A percentile compares a stretch with the other conserved stretches of the same genome.
These are phyloP conservation scores for Artibeus lituratus DNA, from an alignment of 2,797 vertebrate species.

Conservation along the genomic window DNA sequence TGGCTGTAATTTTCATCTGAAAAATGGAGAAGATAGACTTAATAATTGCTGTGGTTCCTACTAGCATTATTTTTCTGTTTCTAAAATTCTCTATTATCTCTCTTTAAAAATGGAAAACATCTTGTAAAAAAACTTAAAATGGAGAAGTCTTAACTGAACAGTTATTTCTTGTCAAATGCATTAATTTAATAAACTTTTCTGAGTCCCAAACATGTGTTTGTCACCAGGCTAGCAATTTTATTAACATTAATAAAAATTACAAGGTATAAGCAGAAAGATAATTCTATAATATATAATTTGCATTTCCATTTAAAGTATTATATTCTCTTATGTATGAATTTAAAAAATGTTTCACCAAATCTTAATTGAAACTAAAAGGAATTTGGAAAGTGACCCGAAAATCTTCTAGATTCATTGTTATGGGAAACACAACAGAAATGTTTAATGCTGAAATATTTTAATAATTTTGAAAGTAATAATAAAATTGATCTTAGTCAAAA, in stretches of 20 bases:
- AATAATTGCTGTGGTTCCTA: background rate
- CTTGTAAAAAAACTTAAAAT: background rate
- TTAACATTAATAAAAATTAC: background rate
- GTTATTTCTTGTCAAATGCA: background rate
- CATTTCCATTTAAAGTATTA: background rate
- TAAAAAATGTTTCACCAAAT: background rate
- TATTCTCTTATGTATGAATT: background rate
- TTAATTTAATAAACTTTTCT: background rate
- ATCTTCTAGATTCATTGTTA: background rate
- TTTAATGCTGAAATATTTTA: background rate
- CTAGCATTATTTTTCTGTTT: background rate
- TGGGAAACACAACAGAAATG: background rate
- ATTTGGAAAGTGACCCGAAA: background rate
- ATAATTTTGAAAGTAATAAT: background rate
- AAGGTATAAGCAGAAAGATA: background rate
- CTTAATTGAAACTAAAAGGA: background rate
- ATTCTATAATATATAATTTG: background rate
- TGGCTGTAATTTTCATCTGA: background rate
- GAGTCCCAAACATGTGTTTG: background rate
- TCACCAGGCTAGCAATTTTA: background rate
- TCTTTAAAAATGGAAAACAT: background rate
- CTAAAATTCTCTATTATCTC: background rate
- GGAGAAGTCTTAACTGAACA: background rate
- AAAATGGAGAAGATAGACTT: background rate
- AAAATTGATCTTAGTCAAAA: background rate